Percentiles rank a stretch among this genome's conserved stretches.
Conservation (phyloP, 2,888 invertebrate genomes). For the Caenorhabditis sp. region DNA sequence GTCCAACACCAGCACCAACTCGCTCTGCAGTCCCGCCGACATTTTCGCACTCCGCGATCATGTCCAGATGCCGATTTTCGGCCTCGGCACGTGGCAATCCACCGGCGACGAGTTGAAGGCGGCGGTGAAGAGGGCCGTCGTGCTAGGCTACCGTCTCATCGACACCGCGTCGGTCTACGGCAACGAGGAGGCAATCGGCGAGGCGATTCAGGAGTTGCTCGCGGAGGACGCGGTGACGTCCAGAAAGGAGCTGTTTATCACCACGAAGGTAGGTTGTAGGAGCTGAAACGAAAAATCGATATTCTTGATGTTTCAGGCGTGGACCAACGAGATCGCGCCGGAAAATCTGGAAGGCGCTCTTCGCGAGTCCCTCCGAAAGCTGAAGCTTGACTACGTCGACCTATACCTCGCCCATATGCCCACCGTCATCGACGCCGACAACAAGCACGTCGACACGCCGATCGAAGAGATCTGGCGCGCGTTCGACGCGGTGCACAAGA, state of each 20-base stretch:
- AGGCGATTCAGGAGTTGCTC: slow-evolving; percentile 88
- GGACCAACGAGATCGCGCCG: slow-evolving; percentile 58
- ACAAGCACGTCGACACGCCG: slow-evolving; percentile 12
- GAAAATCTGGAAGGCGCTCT: slow-evolving; percentile 49
- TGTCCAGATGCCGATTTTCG: slow-evolving; percentile 71
- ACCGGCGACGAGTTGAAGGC: slow-evolving; percentile 86
- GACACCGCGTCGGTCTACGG: slow-evolving; percentile 90
- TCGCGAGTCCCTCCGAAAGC: slow-evolving; percentile 85
- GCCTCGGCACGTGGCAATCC: slow-evolving; percentile 83
- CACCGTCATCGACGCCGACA: slow-evolving; percentile 84
- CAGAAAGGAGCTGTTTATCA: slow-evolving; percentile 91
- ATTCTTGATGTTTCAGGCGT: slow-evolving; percentile 37
- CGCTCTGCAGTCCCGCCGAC: no score
- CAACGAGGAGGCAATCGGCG: slow-evolving; percentile 89
- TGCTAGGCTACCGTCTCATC: slow-evolving; percentile 90
- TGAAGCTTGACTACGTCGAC: slow-evolving; percentile 90
- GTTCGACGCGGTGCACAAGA: slow-evolving; percentile 84
- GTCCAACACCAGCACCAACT: no score
- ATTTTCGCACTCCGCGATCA: no score
- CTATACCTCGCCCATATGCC: slow-evolving; percentile 91
- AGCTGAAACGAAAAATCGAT: neutral
- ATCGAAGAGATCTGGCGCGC: slow-evolving; percentile 17
- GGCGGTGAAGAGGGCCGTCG: slow-evolving; percentile 88
- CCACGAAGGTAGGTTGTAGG: slow-evolving; percentile 88
- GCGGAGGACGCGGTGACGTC: slow-evolving; percentile 87